Conservation (phyloP, 2,797 vertebrate species). For the Anas capensis region DNA sequence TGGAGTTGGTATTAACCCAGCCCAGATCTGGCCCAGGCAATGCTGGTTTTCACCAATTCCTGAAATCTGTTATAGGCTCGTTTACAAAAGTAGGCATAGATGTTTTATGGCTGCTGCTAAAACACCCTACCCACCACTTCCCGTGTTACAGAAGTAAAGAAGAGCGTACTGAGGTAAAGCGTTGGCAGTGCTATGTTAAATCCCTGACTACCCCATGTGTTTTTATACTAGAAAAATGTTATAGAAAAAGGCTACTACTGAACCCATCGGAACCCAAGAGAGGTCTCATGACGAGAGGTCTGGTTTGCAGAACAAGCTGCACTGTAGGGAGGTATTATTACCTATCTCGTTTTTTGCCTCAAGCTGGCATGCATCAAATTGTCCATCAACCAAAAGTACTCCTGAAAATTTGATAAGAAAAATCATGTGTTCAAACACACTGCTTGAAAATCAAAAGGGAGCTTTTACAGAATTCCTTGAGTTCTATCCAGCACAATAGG, state of each 20-base stretch:
- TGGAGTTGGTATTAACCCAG: background rate
- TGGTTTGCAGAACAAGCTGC: background rate
- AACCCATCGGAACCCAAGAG: background rate
- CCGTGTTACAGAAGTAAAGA: background rate
- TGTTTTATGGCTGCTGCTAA: conserved; percentile 39
- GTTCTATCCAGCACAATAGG: background rate
- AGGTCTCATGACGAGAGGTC: background rate
- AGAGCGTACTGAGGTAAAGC: conserved; percentile 54
- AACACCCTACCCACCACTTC: conserved; percentile 2
- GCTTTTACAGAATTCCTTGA: background rate
- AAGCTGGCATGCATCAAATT: background rate
- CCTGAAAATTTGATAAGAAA: background rate
- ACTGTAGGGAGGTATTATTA: background rate
- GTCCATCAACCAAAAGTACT: background rate
- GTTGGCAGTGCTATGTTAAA: conserved; percentile 48
- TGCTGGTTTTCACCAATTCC: background rate
- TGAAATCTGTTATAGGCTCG: background rate
- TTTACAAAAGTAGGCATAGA: conserved; percentile 7
- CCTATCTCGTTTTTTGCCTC: background rate
- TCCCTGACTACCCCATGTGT: conserved; percentile 3
- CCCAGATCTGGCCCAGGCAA: background rate
- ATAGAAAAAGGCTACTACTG: background rate
- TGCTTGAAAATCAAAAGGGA: background rate
- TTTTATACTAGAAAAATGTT: background rate
- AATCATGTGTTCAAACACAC: background rate